Evolutionary conservation across 2,888 invertebrate genomes (phyloP).

Genomic region (Melieria crassipennis): DNA sequence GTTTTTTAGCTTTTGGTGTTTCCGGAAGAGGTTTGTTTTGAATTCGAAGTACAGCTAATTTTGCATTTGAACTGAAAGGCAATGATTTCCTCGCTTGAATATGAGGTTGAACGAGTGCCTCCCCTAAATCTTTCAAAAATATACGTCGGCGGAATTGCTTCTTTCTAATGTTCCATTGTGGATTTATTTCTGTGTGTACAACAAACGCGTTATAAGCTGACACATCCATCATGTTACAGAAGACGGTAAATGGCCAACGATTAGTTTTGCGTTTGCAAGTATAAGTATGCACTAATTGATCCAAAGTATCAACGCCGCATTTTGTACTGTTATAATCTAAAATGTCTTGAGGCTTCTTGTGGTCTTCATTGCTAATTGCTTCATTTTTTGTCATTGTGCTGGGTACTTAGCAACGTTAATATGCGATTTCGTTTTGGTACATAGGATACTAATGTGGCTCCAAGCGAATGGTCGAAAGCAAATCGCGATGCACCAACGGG

Average conservation of each 20-base stretch:
- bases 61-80: no score
- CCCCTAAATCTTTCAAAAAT: no score
- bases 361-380: no score
- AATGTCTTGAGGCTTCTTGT: slow-evolving; percentile 9
- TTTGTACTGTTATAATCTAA: slow-evolving; percentile 5
- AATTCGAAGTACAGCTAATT: no score
- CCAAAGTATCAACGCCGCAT: slow-evolving; percentile 6
- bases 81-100: no score
- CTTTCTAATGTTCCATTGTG: neutral
- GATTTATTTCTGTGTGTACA: neutral
- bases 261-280: slow-evolving; percentile 1
- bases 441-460: neutral
- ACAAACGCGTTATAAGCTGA: slow-evolving; percentile 5
- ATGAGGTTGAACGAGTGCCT: no score
- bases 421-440: neutral
- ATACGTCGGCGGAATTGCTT: no score
- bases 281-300: slow-evolving; percentile 3
- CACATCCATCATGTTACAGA: slow-evolving; percentile 10
- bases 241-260: slow-evolving; percentile 8
- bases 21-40: no score
- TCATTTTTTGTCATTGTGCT: neutral
- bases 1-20: no score
- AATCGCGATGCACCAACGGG: neutral
- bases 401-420: neutral
- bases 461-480: neutral